phyloP scores from a whole-genome alignment of 2,113 vertebrate genomes.

The Sapajus apella region DNA sequence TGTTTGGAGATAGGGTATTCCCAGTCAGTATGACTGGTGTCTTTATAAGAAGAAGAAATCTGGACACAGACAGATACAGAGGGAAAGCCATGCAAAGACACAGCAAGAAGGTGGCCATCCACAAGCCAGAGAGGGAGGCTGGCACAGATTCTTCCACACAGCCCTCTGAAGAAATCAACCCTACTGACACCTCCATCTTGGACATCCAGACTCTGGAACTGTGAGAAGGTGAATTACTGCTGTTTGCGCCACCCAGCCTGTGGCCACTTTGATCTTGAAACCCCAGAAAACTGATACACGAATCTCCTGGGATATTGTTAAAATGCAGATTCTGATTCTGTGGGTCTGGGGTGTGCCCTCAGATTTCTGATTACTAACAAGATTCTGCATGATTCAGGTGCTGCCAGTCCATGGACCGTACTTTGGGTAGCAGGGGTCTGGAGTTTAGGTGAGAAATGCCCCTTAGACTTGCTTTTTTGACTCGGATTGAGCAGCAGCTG shows the following conservation, averaged over 20 bases:
- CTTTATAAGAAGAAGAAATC: too few relatives aligned
- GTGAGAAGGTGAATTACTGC: background rate
- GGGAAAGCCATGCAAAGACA: too few relatives aligned
- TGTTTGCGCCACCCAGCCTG: background rate
- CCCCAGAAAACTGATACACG: background rate
- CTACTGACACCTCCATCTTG: background rate
- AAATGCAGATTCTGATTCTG: background rate
- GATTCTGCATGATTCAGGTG: background rate
- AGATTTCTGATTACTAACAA: background rate
- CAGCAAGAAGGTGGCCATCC: too few relatives aligned
- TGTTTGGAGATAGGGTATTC: too few relatives aligned
- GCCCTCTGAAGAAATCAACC: background rate
- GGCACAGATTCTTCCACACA: background rate
- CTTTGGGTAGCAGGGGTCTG: background rate
- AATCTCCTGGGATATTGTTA: background rate
- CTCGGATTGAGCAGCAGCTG: background rate
- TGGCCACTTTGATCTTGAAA: background rate
- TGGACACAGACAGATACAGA: too few relatives aligned
- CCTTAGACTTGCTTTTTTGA: background rate
- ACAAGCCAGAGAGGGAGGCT: too few relatives aligned
- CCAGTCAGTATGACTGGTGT: too few relatives aligned
- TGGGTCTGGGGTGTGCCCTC: background rate
- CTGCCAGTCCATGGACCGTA: background rate
- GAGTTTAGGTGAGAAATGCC: background rate
- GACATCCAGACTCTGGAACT: background rate